These are phyloP conservation scores for Megaceryle maxima DNA, from an alignment of 2,113 vertebrate genomes.

Conservation along the genomic window DNA sequence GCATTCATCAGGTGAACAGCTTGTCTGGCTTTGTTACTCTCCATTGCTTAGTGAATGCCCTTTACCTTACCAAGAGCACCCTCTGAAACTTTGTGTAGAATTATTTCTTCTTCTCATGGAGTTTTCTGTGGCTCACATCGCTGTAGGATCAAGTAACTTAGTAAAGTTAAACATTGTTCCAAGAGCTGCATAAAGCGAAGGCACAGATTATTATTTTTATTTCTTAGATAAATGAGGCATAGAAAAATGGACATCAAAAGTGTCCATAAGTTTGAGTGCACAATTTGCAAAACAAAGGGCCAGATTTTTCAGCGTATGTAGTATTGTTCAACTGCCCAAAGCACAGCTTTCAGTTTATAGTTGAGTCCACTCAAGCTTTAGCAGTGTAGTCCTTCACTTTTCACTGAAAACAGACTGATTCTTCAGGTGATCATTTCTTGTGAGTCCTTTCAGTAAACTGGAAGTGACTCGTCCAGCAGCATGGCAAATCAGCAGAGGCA, in stretches of 20 bases:
- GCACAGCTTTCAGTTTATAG: neutral
- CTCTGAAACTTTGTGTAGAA: neutral
- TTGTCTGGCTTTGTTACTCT: neutral
- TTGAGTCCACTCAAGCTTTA: neutral
- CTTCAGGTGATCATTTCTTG: neutral
- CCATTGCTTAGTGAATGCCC: neutral
- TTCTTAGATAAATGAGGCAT: neutral
- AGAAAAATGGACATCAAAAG: neutral
- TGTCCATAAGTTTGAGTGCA: neutral
- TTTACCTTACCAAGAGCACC: neutral
- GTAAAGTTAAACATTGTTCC: neutral
- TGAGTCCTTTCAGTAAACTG: neutral
- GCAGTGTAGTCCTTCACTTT: neutral
- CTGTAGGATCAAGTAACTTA: neutral
- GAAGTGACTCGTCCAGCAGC: neutral
- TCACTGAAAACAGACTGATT: neutral
- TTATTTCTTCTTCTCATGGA: neutral
- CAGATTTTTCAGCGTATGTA: neutral
- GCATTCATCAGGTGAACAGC: neutral
- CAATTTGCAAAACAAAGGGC: neutral
- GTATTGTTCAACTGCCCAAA: neutral
- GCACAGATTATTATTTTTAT: neutral
- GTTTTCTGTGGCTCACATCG: neutral
- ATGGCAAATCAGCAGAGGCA: neutral
- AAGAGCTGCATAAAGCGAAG: neutral